phyloP scores from a whole-genome alignment of 1,140 invertebrate species.

The Papilio polyxenes region DNA sequence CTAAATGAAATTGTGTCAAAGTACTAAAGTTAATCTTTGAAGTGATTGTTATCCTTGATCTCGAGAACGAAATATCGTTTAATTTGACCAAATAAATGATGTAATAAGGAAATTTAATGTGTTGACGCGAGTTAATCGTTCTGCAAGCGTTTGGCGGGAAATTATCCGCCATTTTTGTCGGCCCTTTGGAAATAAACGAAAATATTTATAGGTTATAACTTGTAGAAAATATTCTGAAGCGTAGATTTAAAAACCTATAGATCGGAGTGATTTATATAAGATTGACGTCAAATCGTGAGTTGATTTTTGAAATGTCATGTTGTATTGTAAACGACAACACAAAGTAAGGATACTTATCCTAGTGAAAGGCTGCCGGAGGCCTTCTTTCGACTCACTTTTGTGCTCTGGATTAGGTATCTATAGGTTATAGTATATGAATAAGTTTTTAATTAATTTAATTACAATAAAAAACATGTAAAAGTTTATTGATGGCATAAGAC shows the following conservation, averaged over 20 bases:
- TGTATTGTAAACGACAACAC: too few species aligned
- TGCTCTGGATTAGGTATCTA: too few species aligned
- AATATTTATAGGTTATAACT: not conserved
- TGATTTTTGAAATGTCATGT: too few species aligned
- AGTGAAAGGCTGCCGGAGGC: too few species aligned
- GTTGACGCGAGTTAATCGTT: not conserved
- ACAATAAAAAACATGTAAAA: not conserved
- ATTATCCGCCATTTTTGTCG: conserved; percentile 6
- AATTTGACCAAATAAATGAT: conserved; percentile 14
- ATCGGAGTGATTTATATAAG: too few species aligned
- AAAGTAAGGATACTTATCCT: too few species aligned
- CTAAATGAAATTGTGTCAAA: conserved; percentile 27
- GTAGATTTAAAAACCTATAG: too few species aligned
- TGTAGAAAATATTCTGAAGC: not conserved
- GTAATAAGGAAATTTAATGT: not conserved
- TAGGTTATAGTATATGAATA: too few species aligned
- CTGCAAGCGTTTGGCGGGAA: not conserved
- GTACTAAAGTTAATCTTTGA: conserved; percentile 11
- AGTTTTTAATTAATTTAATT: too few species aligned
- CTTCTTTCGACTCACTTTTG: too few species aligned
- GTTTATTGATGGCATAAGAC: not conserved
- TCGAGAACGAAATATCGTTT: not conserved
- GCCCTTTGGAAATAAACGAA: not conserved
- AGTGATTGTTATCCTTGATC: conserved; percentile 23
- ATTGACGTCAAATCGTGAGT: too few species aligned